Base-by-base conservation (phyloP, 2,888 invertebrate species). In the Smittia aterrima region DNA sequence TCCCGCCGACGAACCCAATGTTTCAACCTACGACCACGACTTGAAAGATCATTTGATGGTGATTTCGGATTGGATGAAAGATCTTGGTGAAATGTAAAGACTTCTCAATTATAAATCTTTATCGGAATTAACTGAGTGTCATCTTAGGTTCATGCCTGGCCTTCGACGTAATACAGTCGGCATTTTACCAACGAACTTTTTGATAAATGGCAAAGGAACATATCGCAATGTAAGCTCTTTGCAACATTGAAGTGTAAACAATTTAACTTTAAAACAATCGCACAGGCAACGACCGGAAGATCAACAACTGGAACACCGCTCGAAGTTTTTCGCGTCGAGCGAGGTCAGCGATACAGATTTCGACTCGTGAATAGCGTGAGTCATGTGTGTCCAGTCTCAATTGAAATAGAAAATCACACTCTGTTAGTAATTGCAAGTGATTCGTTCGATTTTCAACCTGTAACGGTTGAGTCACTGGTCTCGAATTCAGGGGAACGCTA, bases 51-150 rank as follows among this genome's bases (percentile, higher is more conserved):
- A 94, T 82, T 85, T 87, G 1, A 87, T 95, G 78, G 81, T 88
- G 24, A 85, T 93, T 7, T 86, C 89, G 1, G 95, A 95, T 80
- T 95, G 95, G 94, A 87, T 90, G 77, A 89, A 90, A 77, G 85
- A 86, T 76, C 81, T 89, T 11, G 88, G 79, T 1, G 80, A 80
- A 72, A 78, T 79, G 74, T 47, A 18, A n/a, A 47, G n/a, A 47
- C 53, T 47, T 47, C 18, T 18, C 53, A 47, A 16, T 13, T 18
- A n/a, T 4, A 47, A 47, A 16, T 16, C 18, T 47, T 18, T 18
- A 18, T 47, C 18, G 11, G 3, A 47, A 13, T 47, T 47, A 16
- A 47, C n/a, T 47, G 7, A 4, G 7, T 16, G 18, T 16, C 18
- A 47, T 16, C 18, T 47, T 18, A 47, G 20, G 20, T 77, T 77